Evolutionary conservation across 2,888 invertebrate species (phyloP), one percentile per base, ranked within the genome.

Genomic region (Lathronympha strigana): DNA sequence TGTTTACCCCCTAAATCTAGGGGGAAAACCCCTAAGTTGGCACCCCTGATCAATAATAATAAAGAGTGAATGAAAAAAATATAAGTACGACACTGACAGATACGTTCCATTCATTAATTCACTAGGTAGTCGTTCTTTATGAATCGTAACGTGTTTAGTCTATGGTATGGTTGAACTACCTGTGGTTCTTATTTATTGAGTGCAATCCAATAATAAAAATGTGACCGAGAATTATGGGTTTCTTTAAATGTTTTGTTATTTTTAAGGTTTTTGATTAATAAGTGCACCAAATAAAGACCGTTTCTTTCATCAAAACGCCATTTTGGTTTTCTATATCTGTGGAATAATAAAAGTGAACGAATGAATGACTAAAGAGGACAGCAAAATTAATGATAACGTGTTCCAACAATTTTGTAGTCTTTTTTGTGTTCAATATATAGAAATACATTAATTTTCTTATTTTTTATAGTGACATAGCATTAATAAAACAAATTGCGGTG

Each of bases 261-360:
- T n/a, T 28, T 28, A 1, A 8, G 4, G 28, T 28, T 28, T 8
- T 28, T 28, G 28, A 28, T n/a, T n/a, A n/a, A n/a, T n/a, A n/a
- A n/a, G n/a, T n/a, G n/a, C n/a, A 36, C n/a, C 8, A 36, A 36
- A 36, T 36, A 36, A 36, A n/a, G 36, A 36, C 13, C 36, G 36
- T 13, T n/a, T 8, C 43, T 43, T 11, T 21, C 3, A 19, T 21
- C 4, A 11, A 19, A 43, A 43, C 43, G 43, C 11, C 31, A 45
- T 47, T 15, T 45, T 45, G 9, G 23, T 23, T 47, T 47, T 9
- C n/a, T 2, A n/a, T 47, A 47, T 49, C 62, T 63, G 53, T 63
- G 62, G 36, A 28, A 19, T 21, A 2, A 47, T 19, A 3, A 6
- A 23, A n/a, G 13, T 47, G 45, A 45, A 45, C 13, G 45, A 47